These are phyloP conservation scores for Dromius quadrimaculatus DNA, from an alignment of 2,888 invertebrate species.

Conservation along the genomic window DNA sequence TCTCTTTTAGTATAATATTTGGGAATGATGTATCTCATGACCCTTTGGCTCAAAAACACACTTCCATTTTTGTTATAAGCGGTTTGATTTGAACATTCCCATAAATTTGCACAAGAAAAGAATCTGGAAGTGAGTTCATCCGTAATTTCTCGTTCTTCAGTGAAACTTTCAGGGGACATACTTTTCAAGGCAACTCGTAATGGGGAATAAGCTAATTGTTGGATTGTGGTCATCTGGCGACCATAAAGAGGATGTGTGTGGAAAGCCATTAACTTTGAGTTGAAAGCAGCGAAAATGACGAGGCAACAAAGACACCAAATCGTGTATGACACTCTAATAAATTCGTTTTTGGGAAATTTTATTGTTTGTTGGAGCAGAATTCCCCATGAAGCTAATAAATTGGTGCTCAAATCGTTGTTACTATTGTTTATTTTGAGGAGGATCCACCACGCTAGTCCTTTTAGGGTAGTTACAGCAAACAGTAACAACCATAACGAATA, in stretches of 20 bases:
- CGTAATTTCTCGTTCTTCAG: too few relatives aligned
- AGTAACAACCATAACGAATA: constrained; percentile 67
- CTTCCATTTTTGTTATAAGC: background rate
- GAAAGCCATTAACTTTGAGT: constrained; percentile 71
- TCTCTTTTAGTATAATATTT: background rate
- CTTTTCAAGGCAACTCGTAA: constrained; percentile 67
- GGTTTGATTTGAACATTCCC: background rate
- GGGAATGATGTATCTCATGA: constrained; percentile 15
- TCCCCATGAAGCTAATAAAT: constrained; percentile 3
- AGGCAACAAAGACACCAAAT: constrained; percentile 69
- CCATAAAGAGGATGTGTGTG: constrained; percentile 69
- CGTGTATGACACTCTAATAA: constrained; percentile 69
- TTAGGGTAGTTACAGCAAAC: constrained; percentile 61
- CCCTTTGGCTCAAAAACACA: background rate
- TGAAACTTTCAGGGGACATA: too few relatives aligned
- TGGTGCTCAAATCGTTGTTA: background rate
- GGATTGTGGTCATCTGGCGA: constrained; percentile 68
- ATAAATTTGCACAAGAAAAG: background rate
- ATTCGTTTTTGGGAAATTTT: constrained; percentile 66
- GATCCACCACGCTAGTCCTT: constrained; percentile 17
- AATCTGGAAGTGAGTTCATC: background rate
- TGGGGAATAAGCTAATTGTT: constrained; percentile 67
- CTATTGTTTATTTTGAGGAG: background rate
- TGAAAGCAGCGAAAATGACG: constrained; percentile 69
- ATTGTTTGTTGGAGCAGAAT: constrained; percentile 68